Base-by-base conservation (phyloP, 2,113 vertebrate species). In the Malurus elegans region DNA sequence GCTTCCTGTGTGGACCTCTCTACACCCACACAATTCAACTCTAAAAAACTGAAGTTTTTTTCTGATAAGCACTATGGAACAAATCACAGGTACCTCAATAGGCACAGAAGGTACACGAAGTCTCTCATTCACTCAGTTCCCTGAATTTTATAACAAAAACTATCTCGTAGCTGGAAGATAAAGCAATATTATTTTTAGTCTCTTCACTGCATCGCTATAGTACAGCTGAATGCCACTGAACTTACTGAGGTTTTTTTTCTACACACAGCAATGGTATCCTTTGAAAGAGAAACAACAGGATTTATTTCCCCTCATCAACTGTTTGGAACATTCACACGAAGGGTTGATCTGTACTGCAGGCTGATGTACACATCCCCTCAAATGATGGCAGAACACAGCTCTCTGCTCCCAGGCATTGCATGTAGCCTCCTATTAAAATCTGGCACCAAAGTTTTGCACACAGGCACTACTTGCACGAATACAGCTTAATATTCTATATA, bases 281-380 rank as follows among this genome's bases (percentile, higher is more conserved):
- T 36, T 31, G 47, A 74, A 74, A 75, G 31, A 53, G 14, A 84
- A 82, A 23, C 10, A 67, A 56, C 4, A 74, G 10, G 60, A 66
- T 20, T 2, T n/a, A 65, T 53, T 44, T 64, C 13, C 28, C 40
- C 32, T 66, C 50, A 12, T 57, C 58, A 84, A 2, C 50, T 65
- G 24, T 65, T 71, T 69, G 45, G 57, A 53, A 72, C 20, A n/a
- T 40, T 58, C 10, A 6, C n/a, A 14, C 42, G 31, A 56, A 79
- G 18, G n/a, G 53, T 0, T 75, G 50, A 53, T 58, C 17, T 70
- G 21, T 11, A 28, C 23, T 36, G 45, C n/a, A 42, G 53, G 21
- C 14, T 56, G 24, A 69, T 0, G 0, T 19, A 42, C 23, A 31
- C 1, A 0, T 74, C 36, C n/a, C 60, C 45, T 56, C 5, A 6